Percentiles rank a stretch among this genome's conserved stretches.
These are phyloP conservation scores for Aleiodes alternator DNA, from an alignment of 2,888 invertebrate genomes.

Conservation along the genomic window DNA sequence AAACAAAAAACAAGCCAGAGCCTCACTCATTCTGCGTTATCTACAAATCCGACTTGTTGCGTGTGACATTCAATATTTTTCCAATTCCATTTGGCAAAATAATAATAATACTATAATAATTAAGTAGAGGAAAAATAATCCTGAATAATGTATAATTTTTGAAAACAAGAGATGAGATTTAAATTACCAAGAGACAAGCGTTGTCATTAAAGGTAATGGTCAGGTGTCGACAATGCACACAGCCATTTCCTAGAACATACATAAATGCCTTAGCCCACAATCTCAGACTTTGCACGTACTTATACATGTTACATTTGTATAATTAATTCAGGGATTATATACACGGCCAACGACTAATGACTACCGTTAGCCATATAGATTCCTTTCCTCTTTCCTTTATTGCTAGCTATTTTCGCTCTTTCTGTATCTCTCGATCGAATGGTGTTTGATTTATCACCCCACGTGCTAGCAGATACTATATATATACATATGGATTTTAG, in stretches of 20 bases:
- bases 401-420: neutral
- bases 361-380: conserved; percentile 54
- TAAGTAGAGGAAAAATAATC: too few relatives aligned
- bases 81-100: too few relatives aligned
- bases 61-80: too few relatives aligned
- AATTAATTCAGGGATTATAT: conserved; percentile 66
- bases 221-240: conserved; percentile 42
- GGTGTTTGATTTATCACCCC: conserved; percentile 28
- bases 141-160: conserved; percentile 10
- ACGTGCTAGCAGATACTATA: too few relatives aligned
- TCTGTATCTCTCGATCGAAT: neutral
- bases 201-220: conserved; percentile 38
- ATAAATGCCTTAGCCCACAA: neutral
- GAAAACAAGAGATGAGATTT: conserved; percentile 23
- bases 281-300: conserved; percentile 2
- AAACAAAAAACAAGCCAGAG: too few relatives aligned
- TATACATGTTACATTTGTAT: conserved; percentile 57
- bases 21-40: too few relatives aligned
- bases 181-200: conserved; percentile 24
- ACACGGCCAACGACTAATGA: conserved; percentile 56
- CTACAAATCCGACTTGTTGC: too few relatives aligned
- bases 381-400: neutral
- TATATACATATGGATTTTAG: conserved; percentile 27
- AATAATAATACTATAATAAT: too few relatives aligned
- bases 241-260: conserved; percentile 25